phyloP scores from a whole-genome alignment of 2,113 vertebrate species.

The Ascaphus truei region DNA sequence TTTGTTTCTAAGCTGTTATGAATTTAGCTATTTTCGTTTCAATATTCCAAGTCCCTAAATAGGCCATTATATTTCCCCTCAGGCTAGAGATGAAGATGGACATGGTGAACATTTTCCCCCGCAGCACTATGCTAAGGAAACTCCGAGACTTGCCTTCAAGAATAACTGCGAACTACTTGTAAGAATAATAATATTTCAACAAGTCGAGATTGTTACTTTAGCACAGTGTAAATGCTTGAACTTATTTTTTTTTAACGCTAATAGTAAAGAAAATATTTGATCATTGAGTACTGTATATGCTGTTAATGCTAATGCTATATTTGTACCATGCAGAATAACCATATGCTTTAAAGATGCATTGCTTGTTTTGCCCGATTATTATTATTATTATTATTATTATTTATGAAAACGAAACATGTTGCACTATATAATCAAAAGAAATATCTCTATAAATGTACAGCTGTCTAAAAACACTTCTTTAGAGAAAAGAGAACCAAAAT shows the following conservation, averaged over 20 bases:
- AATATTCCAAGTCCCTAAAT: conserved; percentile 96
- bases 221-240: conserved; percentile 72
- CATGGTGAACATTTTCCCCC: conserved; percentile 95
- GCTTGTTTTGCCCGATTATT: too few relatives aligned
- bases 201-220: conserved; percentile 85
- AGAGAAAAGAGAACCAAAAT: too few relatives aligned
- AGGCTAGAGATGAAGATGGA: conserved; percentile 99
- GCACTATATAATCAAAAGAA: too few relatives aligned
- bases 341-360: too few relatives aligned
- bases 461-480: too few relatives aligned
- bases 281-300: background rate
- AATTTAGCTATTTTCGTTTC: conserved; percentile 68
- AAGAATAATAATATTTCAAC: conserved; percentile 91
- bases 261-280: background rate
- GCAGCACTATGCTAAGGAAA: conserved; percentile 98
- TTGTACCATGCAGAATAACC: too few relatives aligned
- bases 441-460: too few relatives aligned
- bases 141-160: conserved; percentile 99
- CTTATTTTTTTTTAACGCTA: background rate
- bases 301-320: background rate
- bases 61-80: conserved; percentile 98
- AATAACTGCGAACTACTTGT: conserved; percentile 99
- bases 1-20: conserved; percentile 45
- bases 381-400: too few relatives aligned
- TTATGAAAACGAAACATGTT: too few relatives aligned